phyloP scores from a whole-genome alignment of 2,797 vertebrate species.

The Spinibarbus caldwelli region DNA sequence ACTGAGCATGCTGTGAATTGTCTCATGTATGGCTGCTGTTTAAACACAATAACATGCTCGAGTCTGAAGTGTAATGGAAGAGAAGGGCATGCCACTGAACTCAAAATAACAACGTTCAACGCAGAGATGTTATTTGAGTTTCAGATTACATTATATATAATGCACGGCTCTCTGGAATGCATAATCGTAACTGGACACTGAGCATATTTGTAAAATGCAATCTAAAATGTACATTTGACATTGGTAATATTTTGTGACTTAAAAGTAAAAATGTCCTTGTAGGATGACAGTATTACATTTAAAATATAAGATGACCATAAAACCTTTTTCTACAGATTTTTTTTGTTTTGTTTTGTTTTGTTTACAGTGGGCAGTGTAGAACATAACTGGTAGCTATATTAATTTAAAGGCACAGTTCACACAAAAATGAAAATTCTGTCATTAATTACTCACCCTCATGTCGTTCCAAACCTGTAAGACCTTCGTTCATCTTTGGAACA shows the following conservation, averaged over 20 bases:
- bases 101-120: neutral
- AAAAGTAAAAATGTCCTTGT: neutral
- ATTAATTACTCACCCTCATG: too few species aligned
- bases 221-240: neutral
- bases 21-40: conserved; percentile 16
- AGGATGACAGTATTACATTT: too few species aligned
- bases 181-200: neutral
- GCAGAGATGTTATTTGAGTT: neutral
- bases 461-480: too few species aligned
- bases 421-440: too few species aligned
- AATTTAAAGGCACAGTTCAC: too few species aligned
- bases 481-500: too few species aligned
- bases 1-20: neutral
- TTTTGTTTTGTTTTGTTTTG: too few species aligned
- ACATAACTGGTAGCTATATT: too few species aligned
- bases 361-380: too few species aligned
- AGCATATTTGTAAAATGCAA: neutral
- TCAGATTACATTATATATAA: neutral
- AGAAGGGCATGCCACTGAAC: neutral
- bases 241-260: neutral
- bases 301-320: too few species aligned
- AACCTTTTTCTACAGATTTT: too few species aligned
- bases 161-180: neutral
- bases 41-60: conserved; percentile 22
- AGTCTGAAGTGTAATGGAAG: conserved; percentile 7